A percentile compares a stretch with the other conserved stretches of the same genome.
These are phyloP conservation scores for Gobiocypris rarus DNA, from an alignment of 2,113 vertebrate genomes.

Conservation along the genomic window DNA sequence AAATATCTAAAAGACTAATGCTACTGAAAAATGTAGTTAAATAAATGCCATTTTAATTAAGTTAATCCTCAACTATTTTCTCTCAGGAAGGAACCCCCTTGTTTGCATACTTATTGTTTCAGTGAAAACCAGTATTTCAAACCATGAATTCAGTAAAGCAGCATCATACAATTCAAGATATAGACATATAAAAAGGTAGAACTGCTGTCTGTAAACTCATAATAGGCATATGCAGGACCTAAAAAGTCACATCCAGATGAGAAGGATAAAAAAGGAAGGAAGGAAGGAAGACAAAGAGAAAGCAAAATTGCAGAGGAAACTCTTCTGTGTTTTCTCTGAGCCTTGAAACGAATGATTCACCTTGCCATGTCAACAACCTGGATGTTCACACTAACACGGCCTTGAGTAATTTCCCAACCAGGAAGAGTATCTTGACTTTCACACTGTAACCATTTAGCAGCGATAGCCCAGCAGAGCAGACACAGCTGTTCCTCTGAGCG, in stretches of 20 bases:
- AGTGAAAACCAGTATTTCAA: no score
- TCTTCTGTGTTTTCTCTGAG: not conserved
- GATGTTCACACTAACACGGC: not conserved
- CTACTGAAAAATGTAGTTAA: no score
- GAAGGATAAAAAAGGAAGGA: conserved; percentile 28
- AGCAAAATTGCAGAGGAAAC: conserved; percentile 19
- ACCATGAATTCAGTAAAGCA: not conserved
- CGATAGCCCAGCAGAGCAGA: conserved; percentile 5
- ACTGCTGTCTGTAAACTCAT: not conserved
- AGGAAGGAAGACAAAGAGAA: conserved; percentile 11
- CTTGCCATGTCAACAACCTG: not conserved
- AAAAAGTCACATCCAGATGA: not conserved
- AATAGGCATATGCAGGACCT: not conserved
- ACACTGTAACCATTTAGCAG: conserved; percentile 16
- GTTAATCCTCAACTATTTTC: no score
- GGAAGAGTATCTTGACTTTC: conserved; percentile 16
- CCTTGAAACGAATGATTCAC: conserved; percentile 1
- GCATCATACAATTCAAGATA: not conserved
- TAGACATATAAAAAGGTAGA: not conserved
- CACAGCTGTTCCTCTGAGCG: not conserved
- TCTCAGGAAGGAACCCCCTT: no score
- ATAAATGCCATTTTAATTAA: no score
- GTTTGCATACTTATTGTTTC: no score
- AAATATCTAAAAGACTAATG: no score
- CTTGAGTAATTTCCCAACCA: not conserved